Conservation (phyloP, 2,797 vertebrate species). For the Setipinna tenuifilis region DNA sequence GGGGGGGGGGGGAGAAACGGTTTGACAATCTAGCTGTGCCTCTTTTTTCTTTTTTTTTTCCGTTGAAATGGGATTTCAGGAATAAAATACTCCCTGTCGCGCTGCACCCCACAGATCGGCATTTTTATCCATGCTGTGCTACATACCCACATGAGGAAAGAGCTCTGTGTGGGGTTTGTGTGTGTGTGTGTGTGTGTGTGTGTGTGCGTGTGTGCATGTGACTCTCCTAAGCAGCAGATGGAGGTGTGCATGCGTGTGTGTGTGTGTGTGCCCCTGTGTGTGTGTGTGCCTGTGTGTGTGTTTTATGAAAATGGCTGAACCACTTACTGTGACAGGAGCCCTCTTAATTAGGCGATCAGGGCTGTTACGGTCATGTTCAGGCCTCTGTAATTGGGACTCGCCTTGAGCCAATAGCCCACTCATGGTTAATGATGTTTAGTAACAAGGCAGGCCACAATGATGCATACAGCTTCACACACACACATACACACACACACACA, state of each 20-base stretch:
- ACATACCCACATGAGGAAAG: not conserved
- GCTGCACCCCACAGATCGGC: not conserved
- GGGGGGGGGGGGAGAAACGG: not conserved
- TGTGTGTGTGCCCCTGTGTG: no score
- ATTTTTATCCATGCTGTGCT: not conserved
- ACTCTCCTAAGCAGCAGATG: not conserved
- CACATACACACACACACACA: conserved; percentile 41
- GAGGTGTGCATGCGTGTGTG: conserved; percentile 41
- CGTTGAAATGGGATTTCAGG: not conserved
- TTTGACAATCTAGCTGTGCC: not conserved
- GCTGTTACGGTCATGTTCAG: conserved; percentile 39
- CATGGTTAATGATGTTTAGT: not conserved
- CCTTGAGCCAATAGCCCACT: not conserved
- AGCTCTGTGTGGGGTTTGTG: conserved; percentile 12
- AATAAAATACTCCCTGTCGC: not conserved
- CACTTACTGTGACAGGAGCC: conserved; percentile 55
- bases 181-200: conserved; percentile 35
- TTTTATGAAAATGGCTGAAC: conserved; percentile 56
- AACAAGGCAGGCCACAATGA: no score
- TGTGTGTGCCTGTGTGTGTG: conserved; percentile 40
- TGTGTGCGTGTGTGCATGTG: conserved; percentile 47
- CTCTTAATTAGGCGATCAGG: conserved; percentile 63
- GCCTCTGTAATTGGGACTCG: not conserved
- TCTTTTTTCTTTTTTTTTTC: not conserved
- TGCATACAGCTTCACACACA: not conserved